Base-by-base conservation (phyloP, 2,113 vertebrate species). In the Lipotes vexillifer region DNA sequence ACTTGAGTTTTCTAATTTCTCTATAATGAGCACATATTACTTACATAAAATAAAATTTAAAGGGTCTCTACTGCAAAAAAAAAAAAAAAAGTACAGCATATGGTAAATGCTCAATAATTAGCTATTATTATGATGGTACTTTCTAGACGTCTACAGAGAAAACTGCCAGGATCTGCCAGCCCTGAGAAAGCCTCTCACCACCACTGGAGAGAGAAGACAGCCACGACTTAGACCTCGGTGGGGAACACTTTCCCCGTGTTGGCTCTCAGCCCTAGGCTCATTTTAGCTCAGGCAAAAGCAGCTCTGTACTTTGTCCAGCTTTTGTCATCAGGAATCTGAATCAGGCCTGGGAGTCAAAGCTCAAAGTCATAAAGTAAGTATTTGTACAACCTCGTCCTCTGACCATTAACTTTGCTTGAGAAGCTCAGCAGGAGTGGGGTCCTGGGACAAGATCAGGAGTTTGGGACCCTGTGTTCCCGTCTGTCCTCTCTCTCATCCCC, bases 1-100 rank as follows among this genome's bases (percentile, higher is more conserved):
- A 61, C 63, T 84, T 87, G 61, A 6, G 44, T 89, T 93, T 98
- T 59, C 72, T 36, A 82, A 52, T 59, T 94, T 75, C 93, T 72
- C 71, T 88, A 91, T 23, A 86, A 80, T 66, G 10, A 86, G 49
- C 27, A 85, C 1, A 2, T 41, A 91, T 83, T 68, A 78, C 41
- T 81, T 91, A n/a, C 3, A 49, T 55, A 69, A 87, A 91, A 94
- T 63, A 93, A 69, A 95, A 97, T 31, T 31, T 44, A 57, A 96
- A 88, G 15, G 31, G 80, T 95, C 86, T 77, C 15, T 33, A 72
- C 27, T 66, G 29, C 38, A 93, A 94, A 94, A 81, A 52, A 84
- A 49, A 20, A 20, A 52, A 59, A 12, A 23, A n/a, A 78, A 78
- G 12, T 15, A 82, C 3, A 86, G 66, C 18, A 77, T 15, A 5